A percentile compares a stretch with the other conserved stretches of the same genome.
phyloP scores from a whole-genome alignment of 2,113 vertebrate species.

The Pteronura brasiliensis region DNA sequence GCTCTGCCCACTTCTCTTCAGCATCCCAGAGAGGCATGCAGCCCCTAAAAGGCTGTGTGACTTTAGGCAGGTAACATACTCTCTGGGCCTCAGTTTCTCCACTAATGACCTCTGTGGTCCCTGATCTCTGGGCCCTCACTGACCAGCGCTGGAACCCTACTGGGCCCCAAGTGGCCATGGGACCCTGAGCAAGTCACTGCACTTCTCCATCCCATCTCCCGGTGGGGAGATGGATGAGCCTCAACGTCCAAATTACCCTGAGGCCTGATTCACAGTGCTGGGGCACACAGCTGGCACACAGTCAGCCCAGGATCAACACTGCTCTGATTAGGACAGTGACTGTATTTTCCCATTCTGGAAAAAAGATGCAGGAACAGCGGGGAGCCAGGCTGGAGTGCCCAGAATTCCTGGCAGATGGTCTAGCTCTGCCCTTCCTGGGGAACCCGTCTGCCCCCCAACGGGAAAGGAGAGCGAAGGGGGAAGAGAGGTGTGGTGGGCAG shows the following conservation, averaged over 20 bases:
- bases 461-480: background rate
- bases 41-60: background rate
- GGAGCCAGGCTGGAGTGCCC: background rate
- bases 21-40: background rate
- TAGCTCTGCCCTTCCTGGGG: background rate
- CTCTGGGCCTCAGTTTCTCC: background rate
- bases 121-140: background rate
- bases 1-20: background rate
- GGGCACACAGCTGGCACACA: fast-evolving
- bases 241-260: fast-evolving
- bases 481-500: background rate
- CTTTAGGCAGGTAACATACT: background rate
- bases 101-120: background rate
- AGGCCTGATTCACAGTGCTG: background rate
- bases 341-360: background rate
- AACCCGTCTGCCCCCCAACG: background rate
- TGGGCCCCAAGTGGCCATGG: background rate
- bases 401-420: background rate
- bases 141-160: background rate
- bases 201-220: background rate
- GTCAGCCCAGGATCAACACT: background rate
- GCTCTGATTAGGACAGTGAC: background rate
- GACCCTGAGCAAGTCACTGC: background rate
- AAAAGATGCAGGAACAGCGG: background rate
- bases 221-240: fast-evolving